Percentiles rank a stretch among this genome's conserved stretches.
These are phyloP conservation scores for Drosophila trapezifrons DNA, from an alignment of 1,140 invertebrate genomes.

Conservation along the genomic window DNA sequence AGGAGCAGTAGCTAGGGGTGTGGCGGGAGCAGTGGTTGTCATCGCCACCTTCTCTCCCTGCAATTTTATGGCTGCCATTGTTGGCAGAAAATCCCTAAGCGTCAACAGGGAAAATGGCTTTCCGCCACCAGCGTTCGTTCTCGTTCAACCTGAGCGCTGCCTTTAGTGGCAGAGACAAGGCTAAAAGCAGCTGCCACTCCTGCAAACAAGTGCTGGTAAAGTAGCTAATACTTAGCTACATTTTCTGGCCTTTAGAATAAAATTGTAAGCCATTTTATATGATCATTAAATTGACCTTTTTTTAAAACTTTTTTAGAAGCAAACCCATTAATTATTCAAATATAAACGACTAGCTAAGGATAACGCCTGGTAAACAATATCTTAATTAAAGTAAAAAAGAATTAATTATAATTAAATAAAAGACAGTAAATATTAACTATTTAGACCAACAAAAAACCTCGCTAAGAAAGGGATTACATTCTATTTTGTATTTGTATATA, in stretches of 20 bases:
- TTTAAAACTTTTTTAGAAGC: too few species aligned
- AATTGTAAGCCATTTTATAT: too few species aligned
- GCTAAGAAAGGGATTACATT: too few species aligned
- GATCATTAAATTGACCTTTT: too few species aligned
- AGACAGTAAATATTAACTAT: too few species aligned
- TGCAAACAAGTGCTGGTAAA: slow-evolving; percentile 15
- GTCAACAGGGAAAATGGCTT: slow-evolving; percentile 66
- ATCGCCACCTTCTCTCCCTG: slow-evolving; percentile 33
- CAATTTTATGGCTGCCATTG: slow-evolving; percentile 66
- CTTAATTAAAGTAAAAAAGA: too few species aligned
- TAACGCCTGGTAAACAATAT: too few species aligned
- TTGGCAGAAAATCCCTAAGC: slow-evolving; percentile 63
- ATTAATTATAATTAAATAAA: too few species aligned
- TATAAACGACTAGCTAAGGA: too few species aligned
- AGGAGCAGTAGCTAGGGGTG: not conserved
- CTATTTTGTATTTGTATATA: too few species aligned
- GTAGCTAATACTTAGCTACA: not conserved
- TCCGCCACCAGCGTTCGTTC: slow-evolving; percentile 52
- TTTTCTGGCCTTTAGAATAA: not conserved
- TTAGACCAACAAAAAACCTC: too few species aligned
- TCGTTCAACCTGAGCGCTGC: slow-evolving; percentile 25
- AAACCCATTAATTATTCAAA: too few species aligned
- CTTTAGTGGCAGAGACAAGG: slow-evolving; percentile 18
- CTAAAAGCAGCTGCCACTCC: slow-evolving; percentile 7
- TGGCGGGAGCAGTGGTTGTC: slow-evolving; percentile 18